Base-by-base conservation (phyloP, 2,888 invertebrate genomes). In the Capitulum mitella region DNA sequence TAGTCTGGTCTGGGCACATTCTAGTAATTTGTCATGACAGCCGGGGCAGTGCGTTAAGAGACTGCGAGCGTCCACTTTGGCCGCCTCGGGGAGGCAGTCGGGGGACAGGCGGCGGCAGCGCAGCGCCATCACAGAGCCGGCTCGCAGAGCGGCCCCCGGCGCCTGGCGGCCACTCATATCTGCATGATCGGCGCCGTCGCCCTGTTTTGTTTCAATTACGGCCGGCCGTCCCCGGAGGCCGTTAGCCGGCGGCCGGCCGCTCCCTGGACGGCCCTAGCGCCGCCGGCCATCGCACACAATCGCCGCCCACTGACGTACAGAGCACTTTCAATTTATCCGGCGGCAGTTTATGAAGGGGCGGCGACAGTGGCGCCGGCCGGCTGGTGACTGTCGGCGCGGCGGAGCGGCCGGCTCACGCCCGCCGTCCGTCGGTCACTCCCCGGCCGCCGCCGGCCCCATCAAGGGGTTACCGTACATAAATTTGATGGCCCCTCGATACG, bases 181-280 rank as follows among this genome's bases (percentile, higher is more conserved):
- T 16, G 51, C 51, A 22, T 16, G 51, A 22, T 1, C 40, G 37
- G 37, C 8, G 70, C 37, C 70, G 70, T 40, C 19, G 10, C 22
- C 34, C 70, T 70, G 70, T 70, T 70, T 70, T 70, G 70, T 70
- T 70, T 70, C 70, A 70, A 70, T 70, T 70, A 70, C 70, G 40
- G 8, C 40, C 37, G 37, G 40, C 29, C 19, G 70, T 16, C 19
- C 26, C 70, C 8, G 70, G 70, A 10, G 70, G 37, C 22, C 70
- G 37, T 26, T 70, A n/a, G 22, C 8, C 0, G 8, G 40, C 37
- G 22, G 70, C 40, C 19, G 34, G 6, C 34, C 26, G 12, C 37
- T 58, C 70, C 70, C 37, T 3, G 70, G 40, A 16, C 70, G 70
- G 40, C 19, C 16, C 70, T 70, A 19, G 37, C 58, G 29, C 37